Evolutionary conservation across 2,888 invertebrate species (phyloP).

Genomic region (Drosophila neotestacea): DNA sequence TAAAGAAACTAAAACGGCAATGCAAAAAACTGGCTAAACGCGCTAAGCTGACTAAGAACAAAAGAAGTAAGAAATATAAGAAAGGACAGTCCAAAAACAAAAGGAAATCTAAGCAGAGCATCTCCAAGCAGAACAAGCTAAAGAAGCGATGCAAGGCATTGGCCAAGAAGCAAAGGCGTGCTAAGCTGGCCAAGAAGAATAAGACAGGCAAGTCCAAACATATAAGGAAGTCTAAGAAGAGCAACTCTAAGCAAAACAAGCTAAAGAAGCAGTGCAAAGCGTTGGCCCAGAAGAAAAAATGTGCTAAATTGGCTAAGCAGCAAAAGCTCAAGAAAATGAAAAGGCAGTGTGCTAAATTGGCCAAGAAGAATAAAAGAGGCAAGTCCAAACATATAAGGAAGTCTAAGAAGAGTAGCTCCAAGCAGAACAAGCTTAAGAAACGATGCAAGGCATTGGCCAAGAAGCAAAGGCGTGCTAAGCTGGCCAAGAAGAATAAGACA

Average conservation of each 20-base stretch:
- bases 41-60: background rate
- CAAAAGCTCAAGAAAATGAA: no score
- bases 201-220: background rate
- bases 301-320: no score
- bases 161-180: background rate
- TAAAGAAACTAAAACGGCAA: conserved; percentile 4
- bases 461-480: conserved; percentile 15
- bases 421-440: no score
- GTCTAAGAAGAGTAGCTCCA: background rate
- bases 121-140: background rate
- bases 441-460: no score
- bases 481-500: background rate
- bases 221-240: background rate
- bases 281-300: background rate
- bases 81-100: background rate
- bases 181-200: background rate
- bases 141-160: background rate
- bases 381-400: no score
- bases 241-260: background rate
- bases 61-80: background rate
- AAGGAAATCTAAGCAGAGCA: background rate
- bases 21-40: conserved; percentile 5
- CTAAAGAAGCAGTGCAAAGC: background rate
- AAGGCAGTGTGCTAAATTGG: no score
- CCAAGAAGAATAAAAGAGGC: no score